These are phyloP conservation scores for Lycaena phlaeas DNA, from an alignment of 2,888 invertebrate genomes.

Conservation along the genomic window DNA sequence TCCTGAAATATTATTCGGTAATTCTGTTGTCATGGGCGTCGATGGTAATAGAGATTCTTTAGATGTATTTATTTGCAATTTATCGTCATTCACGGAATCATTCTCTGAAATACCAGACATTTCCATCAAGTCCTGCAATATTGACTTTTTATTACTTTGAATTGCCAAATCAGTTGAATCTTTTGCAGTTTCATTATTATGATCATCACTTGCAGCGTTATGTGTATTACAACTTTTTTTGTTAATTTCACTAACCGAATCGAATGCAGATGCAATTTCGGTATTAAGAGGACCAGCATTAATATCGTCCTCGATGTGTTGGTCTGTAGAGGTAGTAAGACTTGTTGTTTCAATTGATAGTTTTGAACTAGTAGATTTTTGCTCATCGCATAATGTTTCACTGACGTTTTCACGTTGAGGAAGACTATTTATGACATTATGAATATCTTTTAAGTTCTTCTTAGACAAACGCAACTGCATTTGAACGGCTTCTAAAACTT, in stretches of 20 bases:
- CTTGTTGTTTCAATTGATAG: not conserved
- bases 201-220: not conserved
- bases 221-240: not conserved
- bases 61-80: not conserved
- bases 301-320: not conserved
- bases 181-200: not conserved
- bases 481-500: slow-evolving; percentile 29
- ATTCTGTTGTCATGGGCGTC: not conserved
- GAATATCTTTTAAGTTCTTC: not conserved
- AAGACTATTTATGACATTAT: not conserved
- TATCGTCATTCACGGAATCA: slow-evolving; percentile 25
- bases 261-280: not conserved
- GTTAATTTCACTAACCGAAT: not conserved
- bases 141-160: slow-evolving; percentile 26
- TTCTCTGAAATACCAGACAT: slow-evolving; percentile 61
- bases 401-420: not conserved
- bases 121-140: slow-evolving; percentile 61
- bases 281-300: not conserved
- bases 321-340: not conserved
- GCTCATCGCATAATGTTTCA: not conserved
- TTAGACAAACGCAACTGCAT: slow-evolving; percentile 22
- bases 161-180: not conserved
- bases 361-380: not conserved
- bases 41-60: not conserved
- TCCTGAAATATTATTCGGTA: not conserved